These are phyloP conservation scores for Camelus bactrianus DNA, from an alignment of 2,113 vertebrate species.

Conservation along the genomic window DNA sequence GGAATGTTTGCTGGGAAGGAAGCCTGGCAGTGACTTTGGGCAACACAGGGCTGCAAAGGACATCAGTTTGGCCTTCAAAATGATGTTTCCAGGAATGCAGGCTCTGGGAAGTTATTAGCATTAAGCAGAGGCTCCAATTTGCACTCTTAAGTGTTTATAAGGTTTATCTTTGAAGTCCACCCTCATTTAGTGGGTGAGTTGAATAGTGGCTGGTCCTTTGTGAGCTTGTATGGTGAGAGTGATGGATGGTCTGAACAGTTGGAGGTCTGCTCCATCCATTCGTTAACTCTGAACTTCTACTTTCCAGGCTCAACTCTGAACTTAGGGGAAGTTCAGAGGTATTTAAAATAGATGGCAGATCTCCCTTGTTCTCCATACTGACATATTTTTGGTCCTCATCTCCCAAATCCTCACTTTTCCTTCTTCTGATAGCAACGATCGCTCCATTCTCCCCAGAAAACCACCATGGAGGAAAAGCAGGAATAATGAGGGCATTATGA, in stretches of 20 bases:
- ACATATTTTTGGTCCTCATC: background rate
- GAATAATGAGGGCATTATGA: background rate
- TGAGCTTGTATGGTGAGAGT: background rate
- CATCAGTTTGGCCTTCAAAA: background rate
- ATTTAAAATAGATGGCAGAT: conserved; percentile 28
- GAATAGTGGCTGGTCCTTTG: background rate
- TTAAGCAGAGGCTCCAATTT: background rate
- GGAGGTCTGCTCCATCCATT: background rate
- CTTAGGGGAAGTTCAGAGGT: background rate
- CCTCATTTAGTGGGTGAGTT: background rate
- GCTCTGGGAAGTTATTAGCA: background rate
- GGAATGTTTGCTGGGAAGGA: background rate
- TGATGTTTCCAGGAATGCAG: background rate
- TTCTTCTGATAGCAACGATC: background rate
- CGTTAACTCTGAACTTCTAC: conserved; percentile 11
- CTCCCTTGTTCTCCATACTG: background rate
- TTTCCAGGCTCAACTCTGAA: conserved; percentile 35
- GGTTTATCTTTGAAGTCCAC: background rate
- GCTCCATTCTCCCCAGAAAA: background rate
- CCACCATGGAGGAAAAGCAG: background rate
- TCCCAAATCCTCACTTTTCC: background rate
- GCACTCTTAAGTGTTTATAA: background rate
- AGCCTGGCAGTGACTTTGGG: background rate
- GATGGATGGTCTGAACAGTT: background rate
- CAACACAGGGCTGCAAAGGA: background rate